Evolutionary conservation across 64 coral and sea anemone species (phyloP).

Genomic region (Stichodactyla mertensii): DNA sequence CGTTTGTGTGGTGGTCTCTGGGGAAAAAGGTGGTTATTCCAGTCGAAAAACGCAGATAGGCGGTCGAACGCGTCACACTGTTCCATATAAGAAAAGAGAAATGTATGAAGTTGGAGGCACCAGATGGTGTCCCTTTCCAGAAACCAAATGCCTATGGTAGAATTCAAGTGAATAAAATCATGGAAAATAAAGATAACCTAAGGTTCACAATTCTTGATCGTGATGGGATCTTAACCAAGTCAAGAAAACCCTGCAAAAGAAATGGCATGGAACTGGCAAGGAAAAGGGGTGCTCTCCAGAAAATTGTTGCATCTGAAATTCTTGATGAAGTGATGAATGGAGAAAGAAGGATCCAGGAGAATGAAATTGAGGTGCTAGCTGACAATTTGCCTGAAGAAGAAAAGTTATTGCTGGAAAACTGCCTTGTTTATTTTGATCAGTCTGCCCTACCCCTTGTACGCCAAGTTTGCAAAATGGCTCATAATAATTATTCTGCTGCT

Average conservation of each 20-base stretch:
- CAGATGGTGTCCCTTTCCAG: conserved; percentile 15
- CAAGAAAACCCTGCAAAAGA: neutral
- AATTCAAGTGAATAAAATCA: neutral
- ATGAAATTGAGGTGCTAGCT: neutral
- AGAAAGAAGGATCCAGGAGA: neutral
- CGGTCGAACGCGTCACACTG: too few species aligned
- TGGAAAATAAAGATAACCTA: neutral
- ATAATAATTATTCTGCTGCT: neutral
- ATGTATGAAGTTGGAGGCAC: conserved; percentile 10
- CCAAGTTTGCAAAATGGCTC: neutral
- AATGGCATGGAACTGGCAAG: neutral
- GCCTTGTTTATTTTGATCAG: neutral
- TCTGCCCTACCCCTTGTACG: neutral
- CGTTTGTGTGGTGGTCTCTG: too few species aligned
- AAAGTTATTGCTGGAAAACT: neutral
- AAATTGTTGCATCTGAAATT: neutral
- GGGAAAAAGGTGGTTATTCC: too few species aligned
- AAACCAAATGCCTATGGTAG: conserved; percentile 5
- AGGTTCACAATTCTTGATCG: neutral
- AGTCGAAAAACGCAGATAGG: too few species aligned
- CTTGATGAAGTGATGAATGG: neutral
- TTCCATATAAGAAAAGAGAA: neutral
- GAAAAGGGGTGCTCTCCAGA: neutral
- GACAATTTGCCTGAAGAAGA: neutral
- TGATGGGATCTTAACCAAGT: neutral